Conservation (phyloP, 2,113 vertebrate genomes). For the Ictidomys tridecemlineatus region DNA sequence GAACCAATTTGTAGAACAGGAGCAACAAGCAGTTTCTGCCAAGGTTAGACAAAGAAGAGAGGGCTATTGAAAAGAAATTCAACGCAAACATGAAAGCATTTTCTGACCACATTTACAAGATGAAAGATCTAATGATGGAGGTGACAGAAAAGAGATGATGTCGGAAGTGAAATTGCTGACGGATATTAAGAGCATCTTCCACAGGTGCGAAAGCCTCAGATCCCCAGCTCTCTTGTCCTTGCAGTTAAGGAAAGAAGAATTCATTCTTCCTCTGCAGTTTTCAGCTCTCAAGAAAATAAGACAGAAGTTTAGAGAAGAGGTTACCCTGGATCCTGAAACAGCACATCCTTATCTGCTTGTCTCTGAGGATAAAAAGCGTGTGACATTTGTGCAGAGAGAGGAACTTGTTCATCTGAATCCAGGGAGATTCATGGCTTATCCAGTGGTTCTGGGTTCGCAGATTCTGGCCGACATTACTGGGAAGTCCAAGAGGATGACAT, state of each 20-base stretch:
- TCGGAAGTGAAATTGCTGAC: background rate
- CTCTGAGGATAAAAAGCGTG: slow-evolving; percentile 61
- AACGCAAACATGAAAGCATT: background rate
- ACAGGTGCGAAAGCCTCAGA: background rate
- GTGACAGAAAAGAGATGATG: slow-evolving; percentile 10
- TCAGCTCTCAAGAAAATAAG: background rate
- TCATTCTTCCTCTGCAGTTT: background rate
- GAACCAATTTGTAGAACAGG: background rate
- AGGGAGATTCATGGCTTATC: background rate
- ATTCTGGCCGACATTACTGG: slow-evolving; percentile 64
- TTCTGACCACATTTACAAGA: background rate
- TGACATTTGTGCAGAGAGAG: slow-evolving; percentile 54
- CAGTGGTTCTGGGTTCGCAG: slow-evolving; percentile 56
- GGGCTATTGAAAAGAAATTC: background rate
- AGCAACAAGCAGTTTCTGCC: background rate
- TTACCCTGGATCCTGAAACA: slow-evolving; percentile 57
- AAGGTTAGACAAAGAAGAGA: background rate
- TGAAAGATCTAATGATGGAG: background rate
- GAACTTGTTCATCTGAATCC: background rate
- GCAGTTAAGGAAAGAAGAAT: background rate
- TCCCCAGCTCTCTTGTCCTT: background rate
- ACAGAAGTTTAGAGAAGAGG: background rate
- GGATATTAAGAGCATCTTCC: background rate
- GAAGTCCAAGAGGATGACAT: slow-evolving; percentile 59
- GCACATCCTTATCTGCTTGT: slow-evolving; percentile 60